phyloP scores from a whole-genome alignment of 2,888 invertebrate genomes.

The Drosophila sordidapex region DNA sequence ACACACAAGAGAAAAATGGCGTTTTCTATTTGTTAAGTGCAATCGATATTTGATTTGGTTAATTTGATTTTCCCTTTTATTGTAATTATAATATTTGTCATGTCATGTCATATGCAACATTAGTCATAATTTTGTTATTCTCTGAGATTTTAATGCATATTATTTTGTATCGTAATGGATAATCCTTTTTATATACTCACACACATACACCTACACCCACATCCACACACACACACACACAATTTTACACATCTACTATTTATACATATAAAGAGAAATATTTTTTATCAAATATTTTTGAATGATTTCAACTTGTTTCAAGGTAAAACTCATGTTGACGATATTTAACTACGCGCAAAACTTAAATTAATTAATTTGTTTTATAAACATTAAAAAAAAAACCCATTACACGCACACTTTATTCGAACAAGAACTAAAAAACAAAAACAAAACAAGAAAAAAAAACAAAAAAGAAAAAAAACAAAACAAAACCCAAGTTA shows the following conservation, averaged over 20 bases:
- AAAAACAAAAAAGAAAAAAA: slow-evolving; percentile 42
- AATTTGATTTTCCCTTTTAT: slow-evolving; percentile 49
- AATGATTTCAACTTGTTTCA: slow-evolving; percentile 59
- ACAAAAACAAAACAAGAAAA: slow-evolving; percentile 18
- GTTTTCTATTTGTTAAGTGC: slow-evolving; percentile 50
- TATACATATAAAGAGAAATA: slow-evolving; percentile 65
- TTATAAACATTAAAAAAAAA: slow-evolving; percentile 46
- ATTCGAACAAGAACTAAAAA: slow-evolving; percentile 49
- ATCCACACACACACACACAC: slow-evolving; percentile 12
- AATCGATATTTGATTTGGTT: slow-evolving; percentile 58
- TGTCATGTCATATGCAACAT: slow-evolving; percentile 45
- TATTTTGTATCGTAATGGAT: slow-evolving; percentile 47
- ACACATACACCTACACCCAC: slow-evolving; percentile 19
- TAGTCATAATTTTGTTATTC: slow-evolving; percentile 66
- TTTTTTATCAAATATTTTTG: slow-evolving; percentile 72
- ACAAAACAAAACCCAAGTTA: slow-evolving; percentile 51
- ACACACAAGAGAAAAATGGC: slow-evolving; percentile 30
- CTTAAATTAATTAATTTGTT: slow-evolving; percentile 74
- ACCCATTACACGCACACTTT: slow-evolving; percentile 44
- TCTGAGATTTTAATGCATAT: slow-evolving; percentile 70
- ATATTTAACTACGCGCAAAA: slow-evolving; percentile 69
- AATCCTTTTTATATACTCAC: slow-evolving; percentile 57
- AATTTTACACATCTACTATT: slow-evolving; percentile 48
- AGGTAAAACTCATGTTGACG: slow-evolving; percentile 51
- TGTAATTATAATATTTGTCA: slow-evolving; percentile 50